Base-by-base conservation (phyloP, 2,797 vertebrate genomes). In the Hoplostethus mediterraneus region DNA sequence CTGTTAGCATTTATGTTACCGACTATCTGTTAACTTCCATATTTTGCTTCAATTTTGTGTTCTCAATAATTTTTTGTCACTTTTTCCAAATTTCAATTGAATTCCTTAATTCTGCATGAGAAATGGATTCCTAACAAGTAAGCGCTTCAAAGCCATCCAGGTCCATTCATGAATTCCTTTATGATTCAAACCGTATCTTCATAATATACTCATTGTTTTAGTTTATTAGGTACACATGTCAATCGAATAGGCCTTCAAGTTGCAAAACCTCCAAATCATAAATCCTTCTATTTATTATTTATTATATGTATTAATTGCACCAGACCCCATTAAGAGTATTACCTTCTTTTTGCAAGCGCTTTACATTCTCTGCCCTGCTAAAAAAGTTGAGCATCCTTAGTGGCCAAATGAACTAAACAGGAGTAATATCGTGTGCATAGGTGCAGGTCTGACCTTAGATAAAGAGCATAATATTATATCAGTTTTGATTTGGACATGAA, bases 331-430 rank as follows among this genome's bases (percentile, higher is more conserved):
- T 81, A 56, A 74, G 64, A 70, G 30, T 51, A 38, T 48, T 6
- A 4, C 36, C 28, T 28, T 66, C 58, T 21, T 13, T 71, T 82
- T 68, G 49, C 45, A 62, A 14, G 21, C 21, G 59, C 42, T 11
- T 40, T 62, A 30, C 1, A 60, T 53, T 67, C 21, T 21, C 21
- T 21, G 21, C 21, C 21, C 21, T 21, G 21, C 1, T 21, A 21
- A 64, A 78, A 81, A 66, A 73, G 61, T 52, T 2, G 17, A 28
- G 60, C 45, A 76, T 82, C 73, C 42, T 75, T 77, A 58, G 82
- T 62, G 65, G 33, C 71, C 61, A 52, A 72, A 64, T 28, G 30
- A 45, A 60, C 62, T 67, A 57, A 76, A 21, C 21, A 1, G 21
- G 21, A 21, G 21, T 74, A 62, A 71, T 54, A 17, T 71, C n/a